Evolutionary conservation across 2,888 invertebrate species (phyloP).

Genomic region (Atethmia centrago): DNA sequence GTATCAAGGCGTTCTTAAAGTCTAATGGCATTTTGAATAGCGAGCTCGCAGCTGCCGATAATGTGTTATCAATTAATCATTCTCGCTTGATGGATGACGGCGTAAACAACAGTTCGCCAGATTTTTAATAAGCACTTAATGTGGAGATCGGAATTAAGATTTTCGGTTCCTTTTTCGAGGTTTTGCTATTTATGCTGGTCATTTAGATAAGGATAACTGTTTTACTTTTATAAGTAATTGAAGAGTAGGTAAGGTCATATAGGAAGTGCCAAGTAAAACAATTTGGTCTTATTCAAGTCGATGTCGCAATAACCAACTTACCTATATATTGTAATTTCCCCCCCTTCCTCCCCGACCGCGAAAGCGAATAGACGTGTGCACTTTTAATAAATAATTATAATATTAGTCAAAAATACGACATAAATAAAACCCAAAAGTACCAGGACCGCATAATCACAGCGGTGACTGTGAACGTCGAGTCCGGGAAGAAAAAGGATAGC

Average conservation of each 20-base stretch:
- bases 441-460: too few species aligned
- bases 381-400: too few species aligned
- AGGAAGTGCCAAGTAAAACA: background rate
- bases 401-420: too few species aligned
- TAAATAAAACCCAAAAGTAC: too few species aligned
- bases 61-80: slow-evolving; percentile 81
- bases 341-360: too few species aligned
- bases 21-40: slow-evolving; percentile 74
- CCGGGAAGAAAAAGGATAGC: too few species aligned
- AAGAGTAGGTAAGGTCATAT: background rate
- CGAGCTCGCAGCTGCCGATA: slow-evolving; percentile 75
- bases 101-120: slow-evolving; percentile 72
- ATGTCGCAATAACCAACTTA: background rate
- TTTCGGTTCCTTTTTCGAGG: slow-evolving; percentile 24
- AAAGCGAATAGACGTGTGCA: too few species aligned
- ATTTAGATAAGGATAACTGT: slow-evolving; percentile 23
- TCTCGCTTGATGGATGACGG: slow-evolving; percentile 74
- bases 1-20: slow-evolving; percentile 62
- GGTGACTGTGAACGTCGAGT: too few species aligned
- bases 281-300: background rate
- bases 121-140: slow-evolving; percentile 69
- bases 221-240: slow-evolving; percentile 13
- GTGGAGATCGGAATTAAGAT: slow-evolving; percentile 61
- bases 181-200: slow-evolving; percentile 36
- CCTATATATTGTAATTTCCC: too few species aligned